Evolutionary conservation across 2,113 vertebrate species (phyloP).

Genomic region (Excalfactoria chinensis): DNA sequence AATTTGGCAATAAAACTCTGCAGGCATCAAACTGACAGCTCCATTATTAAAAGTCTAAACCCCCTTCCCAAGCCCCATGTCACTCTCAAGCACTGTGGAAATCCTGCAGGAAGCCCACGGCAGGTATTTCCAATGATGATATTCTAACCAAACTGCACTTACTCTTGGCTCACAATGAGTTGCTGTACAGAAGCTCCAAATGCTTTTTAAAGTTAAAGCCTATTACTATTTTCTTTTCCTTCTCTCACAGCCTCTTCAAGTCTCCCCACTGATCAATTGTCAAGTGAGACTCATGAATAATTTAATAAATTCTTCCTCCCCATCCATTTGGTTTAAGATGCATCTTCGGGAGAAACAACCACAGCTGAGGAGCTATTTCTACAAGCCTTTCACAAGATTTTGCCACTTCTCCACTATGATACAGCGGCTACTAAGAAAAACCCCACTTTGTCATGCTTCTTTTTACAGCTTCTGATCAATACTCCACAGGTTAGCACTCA

Average conservation of each 20-base stretch:
- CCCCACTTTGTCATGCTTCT: not conserved
- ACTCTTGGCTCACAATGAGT: constrained; percentile 1
- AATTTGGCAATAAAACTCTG: constrained; percentile 44
- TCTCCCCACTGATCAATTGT: constrained; percentile 62
- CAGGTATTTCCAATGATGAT: constrained; percentile 50
- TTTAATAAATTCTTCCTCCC: constrained; percentile 51
- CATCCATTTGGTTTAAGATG: constrained; percentile 16
- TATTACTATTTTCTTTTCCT: not conserved
- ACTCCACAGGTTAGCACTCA: not conserved
- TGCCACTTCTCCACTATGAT: not conserved
- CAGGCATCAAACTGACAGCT: constrained; percentile 62
- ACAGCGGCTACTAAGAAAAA: not conserved
- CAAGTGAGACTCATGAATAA: constrained; percentile 72
- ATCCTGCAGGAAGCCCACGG: constrained; percentile 12
- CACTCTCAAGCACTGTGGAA: not conserved
- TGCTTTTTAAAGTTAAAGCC: constrained; percentile 66
- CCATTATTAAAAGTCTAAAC: constrained; percentile 58
- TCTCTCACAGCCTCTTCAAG: constrained; percentile 18
- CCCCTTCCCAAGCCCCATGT: not conserved
- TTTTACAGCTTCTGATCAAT: not conserved
- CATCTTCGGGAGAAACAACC: constrained; percentile 28
- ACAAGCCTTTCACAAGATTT: not conserved
- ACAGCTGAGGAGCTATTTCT: not conserved
- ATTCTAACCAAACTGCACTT: not conserved
- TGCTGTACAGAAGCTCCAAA: constrained; percentile 42